Percentiles rank a stretch among this genome's conserved stretches.
Evolutionary conservation across 2,888 invertebrate genomes (phyloP).

Genomic region (Cosmopolites sordidus): DNA sequence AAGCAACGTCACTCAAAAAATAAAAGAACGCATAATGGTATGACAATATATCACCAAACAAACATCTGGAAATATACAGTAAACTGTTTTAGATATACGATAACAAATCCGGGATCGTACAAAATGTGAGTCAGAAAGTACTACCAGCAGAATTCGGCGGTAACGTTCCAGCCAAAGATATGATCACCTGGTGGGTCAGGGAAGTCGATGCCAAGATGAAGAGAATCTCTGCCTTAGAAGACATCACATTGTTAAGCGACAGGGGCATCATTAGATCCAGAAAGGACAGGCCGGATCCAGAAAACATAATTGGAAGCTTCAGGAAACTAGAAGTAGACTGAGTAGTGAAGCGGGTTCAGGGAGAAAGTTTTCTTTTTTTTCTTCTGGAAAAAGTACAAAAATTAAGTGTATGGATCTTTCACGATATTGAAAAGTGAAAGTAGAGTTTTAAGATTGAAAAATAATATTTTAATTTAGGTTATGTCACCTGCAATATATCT

Average conservation of each 20-base stretch:
- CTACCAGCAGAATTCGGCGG: slow-evolving; percentile 73
- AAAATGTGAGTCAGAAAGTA: slow-evolving; percentile 57
- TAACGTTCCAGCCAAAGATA: slow-evolving; percentile 62
- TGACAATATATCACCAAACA: slow-evolving; percentile 24
- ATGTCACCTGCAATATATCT: too few species aligned
- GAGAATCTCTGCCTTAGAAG: slow-evolving; percentile 57
- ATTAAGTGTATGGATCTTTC: too few species aligned
- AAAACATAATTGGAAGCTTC: slow-evolving; percentile 19
- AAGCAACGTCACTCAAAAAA: slow-evolving; percentile 66
- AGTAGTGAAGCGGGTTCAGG: slow-evolving; percentile 1
- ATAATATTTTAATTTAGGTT: too few species aligned
- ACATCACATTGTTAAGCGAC: slow-evolving; percentile 63
- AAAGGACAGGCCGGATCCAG: slow-evolving; percentile 39
- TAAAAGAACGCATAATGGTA: slow-evolving; percentile 63
- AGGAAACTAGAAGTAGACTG: slow-evolving; percentile 65
- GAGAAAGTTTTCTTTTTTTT: too few species aligned
- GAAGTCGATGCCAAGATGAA: slow-evolving; percentile 60
- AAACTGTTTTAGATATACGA: slow-evolving; percentile 43
- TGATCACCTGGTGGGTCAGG: slow-evolving; percentile 65
- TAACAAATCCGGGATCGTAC: slow-evolving; percentile 56
- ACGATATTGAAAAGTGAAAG: too few species aligned
- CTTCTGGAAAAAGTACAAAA: too few species aligned
- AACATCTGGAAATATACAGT: too few species aligned
- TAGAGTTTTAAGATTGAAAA: too few species aligned
- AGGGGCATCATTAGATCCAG: slow-evolving; percentile 53